These are phyloP conservation scores for Ochropleura leucogaster DNA, from an alignment of 2,888 invertebrate genomes.

Conservation along the genomic window DNA sequence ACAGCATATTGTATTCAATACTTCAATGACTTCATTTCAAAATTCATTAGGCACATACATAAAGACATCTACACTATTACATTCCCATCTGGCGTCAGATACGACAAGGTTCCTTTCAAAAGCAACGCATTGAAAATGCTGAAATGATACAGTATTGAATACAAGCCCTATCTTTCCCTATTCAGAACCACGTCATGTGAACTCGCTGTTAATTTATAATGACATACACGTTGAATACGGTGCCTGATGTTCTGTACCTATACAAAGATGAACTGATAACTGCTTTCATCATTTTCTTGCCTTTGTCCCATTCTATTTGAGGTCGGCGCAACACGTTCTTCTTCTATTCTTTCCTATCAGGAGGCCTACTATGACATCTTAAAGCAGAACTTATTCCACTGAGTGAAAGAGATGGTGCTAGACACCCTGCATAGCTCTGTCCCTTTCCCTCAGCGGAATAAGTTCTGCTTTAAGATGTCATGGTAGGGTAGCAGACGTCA, in stretches of 20 bases:
- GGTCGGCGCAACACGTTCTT: too few relatives aligned
- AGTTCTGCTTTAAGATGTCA: too few relatives aligned
- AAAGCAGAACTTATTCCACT: too few relatives aligned
- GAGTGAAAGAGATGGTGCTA: too few relatives aligned
- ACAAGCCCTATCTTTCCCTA: slow-evolving; percentile 28
- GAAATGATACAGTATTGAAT: slow-evolving; percentile 43
- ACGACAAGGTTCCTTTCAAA: slow-evolving; percentile 29
- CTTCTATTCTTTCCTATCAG: too few relatives aligned
- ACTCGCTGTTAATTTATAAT: slow-evolving; percentile 44
- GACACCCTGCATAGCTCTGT: too few relatives aligned
- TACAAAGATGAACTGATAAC: slow-evolving; percentile 22
- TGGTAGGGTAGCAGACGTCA: too few relatives aligned
- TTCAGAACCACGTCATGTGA: slow-evolving; percentile 30
- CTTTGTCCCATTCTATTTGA: too few relatives aligned
- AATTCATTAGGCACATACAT: slow-evolving; percentile 16
- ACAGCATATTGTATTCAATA: background rate
- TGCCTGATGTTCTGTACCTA: background rate
- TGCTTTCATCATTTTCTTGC: background rate
- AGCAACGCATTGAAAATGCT: slow-evolving; percentile 34
- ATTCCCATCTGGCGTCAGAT: background rate
- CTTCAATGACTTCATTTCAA: background rate
- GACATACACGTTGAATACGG: slow-evolving; percentile 23
- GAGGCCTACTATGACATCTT: too few relatives aligned
- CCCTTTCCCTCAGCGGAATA: too few relatives aligned
- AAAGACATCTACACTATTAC: background rate